These are phyloP conservation scores for Harpalus rufipes DNA, from an alignment of 2,888 invertebrate genomes.

Conservation along the genomic window DNA sequence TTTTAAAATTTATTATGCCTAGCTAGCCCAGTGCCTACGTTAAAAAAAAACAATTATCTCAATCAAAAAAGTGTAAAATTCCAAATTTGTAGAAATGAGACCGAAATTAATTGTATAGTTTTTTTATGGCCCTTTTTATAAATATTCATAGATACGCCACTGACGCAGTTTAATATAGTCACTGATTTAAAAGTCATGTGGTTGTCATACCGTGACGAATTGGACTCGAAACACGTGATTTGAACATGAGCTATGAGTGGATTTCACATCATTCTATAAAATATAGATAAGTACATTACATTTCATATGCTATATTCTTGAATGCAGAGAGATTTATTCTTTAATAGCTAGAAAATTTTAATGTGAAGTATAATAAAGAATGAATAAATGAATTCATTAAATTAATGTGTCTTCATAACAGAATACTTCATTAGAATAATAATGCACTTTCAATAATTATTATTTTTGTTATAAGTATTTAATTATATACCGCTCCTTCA, in stretches of 20 bases:
- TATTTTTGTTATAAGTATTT: background rate
- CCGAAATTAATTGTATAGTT: background rate
- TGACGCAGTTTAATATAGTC: background rate
- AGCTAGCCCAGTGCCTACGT: no score
- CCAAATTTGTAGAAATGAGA: background rate
- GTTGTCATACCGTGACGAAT: conserved; percentile 12
- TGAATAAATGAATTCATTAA: conserved; percentile 3
- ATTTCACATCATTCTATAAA: background rate
- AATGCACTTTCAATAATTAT: background rate
- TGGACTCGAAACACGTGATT: background rate
- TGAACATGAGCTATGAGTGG: background rate
- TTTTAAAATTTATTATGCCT: no score
- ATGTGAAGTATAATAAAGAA: background rate
- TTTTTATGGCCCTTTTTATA: no score
- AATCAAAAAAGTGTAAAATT: no score
- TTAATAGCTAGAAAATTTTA: background rate
- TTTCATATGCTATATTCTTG: background rate
- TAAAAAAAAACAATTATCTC: no score
- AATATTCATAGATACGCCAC: no score
- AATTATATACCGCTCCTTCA: background rate
- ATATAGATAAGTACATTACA: background rate
- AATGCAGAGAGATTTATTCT: background rate
- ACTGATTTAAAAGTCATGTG: conserved; percentile 13
- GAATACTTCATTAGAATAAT: background rate
- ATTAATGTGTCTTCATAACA: background rate